phyloP scores from a whole-genome alignment of 1,140 invertebrate genomes.

The Zaprionus taronus region DNA sequence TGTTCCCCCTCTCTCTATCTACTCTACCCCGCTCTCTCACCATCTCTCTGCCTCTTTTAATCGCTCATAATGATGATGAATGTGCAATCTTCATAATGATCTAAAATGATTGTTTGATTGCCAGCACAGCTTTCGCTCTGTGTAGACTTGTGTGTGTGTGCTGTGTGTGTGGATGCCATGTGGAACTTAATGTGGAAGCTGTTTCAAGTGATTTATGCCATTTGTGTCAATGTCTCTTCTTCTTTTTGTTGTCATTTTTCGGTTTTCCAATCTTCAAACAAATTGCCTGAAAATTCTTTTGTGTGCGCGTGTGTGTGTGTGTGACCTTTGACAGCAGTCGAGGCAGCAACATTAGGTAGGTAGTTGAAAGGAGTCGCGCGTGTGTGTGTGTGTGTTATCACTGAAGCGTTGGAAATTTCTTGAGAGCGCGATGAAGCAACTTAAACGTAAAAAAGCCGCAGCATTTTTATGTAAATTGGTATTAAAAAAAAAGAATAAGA shows the following conservation, averaged over 20 bases:
- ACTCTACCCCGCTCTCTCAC: background rate
- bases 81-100: conserved; percentile 69
- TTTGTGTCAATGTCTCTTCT: conserved; percentile 54
- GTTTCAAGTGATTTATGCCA: conserved; percentile 68
- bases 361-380: background rate
- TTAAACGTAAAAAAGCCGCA: conserved; percentile 51
- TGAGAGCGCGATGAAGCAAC: conserved; percentile 71
- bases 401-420: conserved; percentile 53
- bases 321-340: conserved; percentile 29
- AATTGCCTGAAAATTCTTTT: conserved; percentile 53
- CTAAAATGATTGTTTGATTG: conserved; percentile 52
- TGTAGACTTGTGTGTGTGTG: conserved; percentile 9
- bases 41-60: conserved; percentile 8
- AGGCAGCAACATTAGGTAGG: background rate
- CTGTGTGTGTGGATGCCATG: background rate
- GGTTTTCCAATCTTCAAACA: conserved; percentile 63
- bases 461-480: conserved; percentile 76
- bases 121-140: conserved; percentile 54
- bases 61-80: conserved; percentile 74
- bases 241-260: conserved; percentile 20
- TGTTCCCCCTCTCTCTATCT: background rate
- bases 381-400: conserved; percentile 59
- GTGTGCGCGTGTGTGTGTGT: conserved; percentile 23
- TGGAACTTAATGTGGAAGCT: conserved; percentile 11
- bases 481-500: conserved; percentile 37